Evolutionary conservation across 2,797 vertebrate species (phyloP).

Genomic region (Hephaestus fuliginosus): DNA sequence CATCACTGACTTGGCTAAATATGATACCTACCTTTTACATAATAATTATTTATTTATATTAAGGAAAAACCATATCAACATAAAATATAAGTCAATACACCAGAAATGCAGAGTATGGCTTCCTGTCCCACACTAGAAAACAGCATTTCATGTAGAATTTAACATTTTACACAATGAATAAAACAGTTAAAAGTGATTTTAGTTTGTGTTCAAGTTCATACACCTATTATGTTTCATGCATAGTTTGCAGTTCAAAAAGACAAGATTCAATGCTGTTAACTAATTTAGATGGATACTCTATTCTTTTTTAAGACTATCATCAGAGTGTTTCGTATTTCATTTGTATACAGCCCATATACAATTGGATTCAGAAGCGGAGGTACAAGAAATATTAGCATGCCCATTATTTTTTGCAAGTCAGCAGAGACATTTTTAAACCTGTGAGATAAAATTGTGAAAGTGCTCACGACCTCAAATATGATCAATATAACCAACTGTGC

Average conservation of each 20-base stretch:
- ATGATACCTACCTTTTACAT: background rate
- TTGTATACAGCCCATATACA: slow-evolving; percentile 84
- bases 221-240: background rate
- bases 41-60: background rate
- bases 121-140: background rate
- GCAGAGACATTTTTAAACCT: slow-evolving; percentile 77
- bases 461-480: slow-evolving; percentile 79
- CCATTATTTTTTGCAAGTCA: slow-evolving; percentile 84
- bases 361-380: slow-evolving; percentile 84
- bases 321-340: slow-evolving; percentile 78
- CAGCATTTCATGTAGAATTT: background rate
- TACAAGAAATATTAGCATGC: slow-evolving; percentile 84
- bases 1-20: background rate
- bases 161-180: background rate
- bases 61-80: background rate
- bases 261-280: background rate
- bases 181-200: background rate
- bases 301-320: slow-evolving; percentile 57
- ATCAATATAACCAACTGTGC: slow-evolving; percentile 81
- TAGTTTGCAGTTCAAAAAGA: background rate
- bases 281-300: slow-evolving; percentile 12
- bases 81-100: background rate
- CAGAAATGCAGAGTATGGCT: background rate
- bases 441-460: slow-evolving; percentile 84
- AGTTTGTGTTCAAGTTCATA: background rate